Evolutionary conservation across 2,113 vertebrate species (phyloP).

Genomic region (Oenanthe melanoleuca): DNA sequence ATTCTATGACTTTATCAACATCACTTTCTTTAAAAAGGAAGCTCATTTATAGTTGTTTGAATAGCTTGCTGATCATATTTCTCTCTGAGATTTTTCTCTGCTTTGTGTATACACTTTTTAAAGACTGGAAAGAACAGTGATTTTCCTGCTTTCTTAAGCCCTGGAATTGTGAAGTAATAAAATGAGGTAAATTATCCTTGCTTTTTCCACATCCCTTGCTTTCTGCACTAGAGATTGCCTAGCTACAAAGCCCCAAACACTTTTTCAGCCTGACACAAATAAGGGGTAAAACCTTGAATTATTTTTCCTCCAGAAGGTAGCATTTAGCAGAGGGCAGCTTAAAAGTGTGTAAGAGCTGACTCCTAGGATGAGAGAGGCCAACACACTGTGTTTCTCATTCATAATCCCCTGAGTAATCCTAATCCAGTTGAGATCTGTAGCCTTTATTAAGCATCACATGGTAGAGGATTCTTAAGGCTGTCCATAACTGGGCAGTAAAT

Average conservation of each 20-base stretch:
- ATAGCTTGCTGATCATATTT: neutral
- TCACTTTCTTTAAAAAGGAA: neutral
- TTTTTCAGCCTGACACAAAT: neutral
- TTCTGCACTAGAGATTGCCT: neutral
- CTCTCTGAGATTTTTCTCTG: neutral
- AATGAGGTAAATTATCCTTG: neutral
- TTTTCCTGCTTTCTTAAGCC: neutral
- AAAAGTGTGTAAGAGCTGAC: neutral
- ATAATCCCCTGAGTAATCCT: slow-evolving; percentile 40
- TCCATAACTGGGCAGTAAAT: neutral
- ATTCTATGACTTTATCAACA: neutral
- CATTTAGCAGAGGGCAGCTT: neutral
- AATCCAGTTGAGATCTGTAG: slow-evolving; percentile 32
- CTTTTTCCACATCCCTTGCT: neutral
- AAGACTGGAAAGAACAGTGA: neutral
- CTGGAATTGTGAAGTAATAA: neutral
- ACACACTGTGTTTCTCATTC: neutral
- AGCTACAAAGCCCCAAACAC: neutral
- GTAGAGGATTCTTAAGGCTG: neutral
- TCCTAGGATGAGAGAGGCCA: neutral
- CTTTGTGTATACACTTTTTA: neutral
- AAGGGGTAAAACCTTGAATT: neutral
- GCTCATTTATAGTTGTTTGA: neutral
- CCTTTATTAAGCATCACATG: slow-evolving; percentile 39
- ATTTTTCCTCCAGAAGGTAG: neutral